Conservation (phyloP, 2,797 vertebrate species). For the Ambastaia sidthimunki region DNA sequence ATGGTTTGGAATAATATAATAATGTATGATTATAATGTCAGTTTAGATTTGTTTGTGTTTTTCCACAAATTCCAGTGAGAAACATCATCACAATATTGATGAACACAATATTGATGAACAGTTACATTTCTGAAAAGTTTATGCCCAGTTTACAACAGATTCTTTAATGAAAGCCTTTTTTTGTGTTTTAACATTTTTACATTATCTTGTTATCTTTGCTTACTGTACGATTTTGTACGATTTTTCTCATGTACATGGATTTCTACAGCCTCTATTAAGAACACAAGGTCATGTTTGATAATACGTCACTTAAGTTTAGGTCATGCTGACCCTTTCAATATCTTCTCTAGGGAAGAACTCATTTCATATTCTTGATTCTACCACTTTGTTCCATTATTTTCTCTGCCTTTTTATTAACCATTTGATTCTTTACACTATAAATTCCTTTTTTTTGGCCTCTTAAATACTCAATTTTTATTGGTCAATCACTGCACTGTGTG, state of each 20-base stretch:
- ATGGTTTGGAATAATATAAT: neutral
- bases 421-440: too few relatives aligned
- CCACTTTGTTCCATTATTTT: neutral
- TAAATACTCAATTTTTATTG: too few relatives aligned
- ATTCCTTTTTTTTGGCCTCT: too few relatives aligned
- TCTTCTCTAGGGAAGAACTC: neutral
- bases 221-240: neutral
- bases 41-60: too few relatives aligned
- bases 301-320: conserved; percentile 39
- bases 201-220: too few relatives aligned
- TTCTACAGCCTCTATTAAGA: conserved; percentile 41
- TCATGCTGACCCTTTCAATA: conserved; percentile 25
- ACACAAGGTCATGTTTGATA: conserved; percentile 43
- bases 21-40: neutral
- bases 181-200: too few relatives aligned
- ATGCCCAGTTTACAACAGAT: too few relatives aligned
- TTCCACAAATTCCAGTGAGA: too few relatives aligned
- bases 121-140: too few relatives aligned
- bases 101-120: too few relatives aligned
- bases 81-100: too few relatives aligned
- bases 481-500: neutral
- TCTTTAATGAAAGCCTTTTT: too few relatives aligned
- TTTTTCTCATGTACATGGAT: conserved; percentile 24
- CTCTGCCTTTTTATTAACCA: neutral
- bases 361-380: neutral